Percentiles rank a stretch among this genome's conserved stretches.
phyloP scores from a whole-genome alignment of 2,113 vertebrate genomes.

The Pachycephala philippinensis region DNA sequence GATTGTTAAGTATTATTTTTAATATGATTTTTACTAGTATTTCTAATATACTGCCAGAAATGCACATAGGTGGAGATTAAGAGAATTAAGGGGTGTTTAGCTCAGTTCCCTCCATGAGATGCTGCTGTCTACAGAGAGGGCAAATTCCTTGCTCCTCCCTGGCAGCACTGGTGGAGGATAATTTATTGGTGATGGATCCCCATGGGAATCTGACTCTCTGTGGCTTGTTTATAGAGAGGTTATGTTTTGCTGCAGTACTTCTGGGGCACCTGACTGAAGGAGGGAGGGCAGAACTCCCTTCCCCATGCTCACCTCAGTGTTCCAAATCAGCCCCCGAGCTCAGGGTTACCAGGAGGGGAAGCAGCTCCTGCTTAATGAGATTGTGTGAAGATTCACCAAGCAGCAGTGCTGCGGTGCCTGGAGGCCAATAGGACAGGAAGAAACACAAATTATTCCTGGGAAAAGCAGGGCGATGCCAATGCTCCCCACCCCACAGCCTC shows the following conservation, averaged over 20 bases:
- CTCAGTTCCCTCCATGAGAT: not conserved
- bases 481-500: fast-evolving
- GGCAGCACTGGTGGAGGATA: not conserved
- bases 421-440: not conserved
- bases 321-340: fast-evolving
- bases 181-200: not conserved
- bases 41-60: not conserved
- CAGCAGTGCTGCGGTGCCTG: not conserved
- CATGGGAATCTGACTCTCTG: not conserved
- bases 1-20: not conserved
- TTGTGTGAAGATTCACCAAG: not conserved
- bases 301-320: fast-evolving
- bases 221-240: not conserved
- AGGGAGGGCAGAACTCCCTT: not conserved
- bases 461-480: not conserved
- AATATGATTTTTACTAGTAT: not conserved
- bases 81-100: not conserved
- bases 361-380: not conserved
- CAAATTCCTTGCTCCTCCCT: not conserved
- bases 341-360: not conserved
- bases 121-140: not conserved
- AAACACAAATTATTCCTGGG: not conserved
- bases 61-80: not conserved
- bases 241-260: not conserved
- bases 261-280: not conserved